Evolutionary conservation across 2,888 invertebrate species (phyloP).

Genomic region (Drosophila heteroneura): DNA sequence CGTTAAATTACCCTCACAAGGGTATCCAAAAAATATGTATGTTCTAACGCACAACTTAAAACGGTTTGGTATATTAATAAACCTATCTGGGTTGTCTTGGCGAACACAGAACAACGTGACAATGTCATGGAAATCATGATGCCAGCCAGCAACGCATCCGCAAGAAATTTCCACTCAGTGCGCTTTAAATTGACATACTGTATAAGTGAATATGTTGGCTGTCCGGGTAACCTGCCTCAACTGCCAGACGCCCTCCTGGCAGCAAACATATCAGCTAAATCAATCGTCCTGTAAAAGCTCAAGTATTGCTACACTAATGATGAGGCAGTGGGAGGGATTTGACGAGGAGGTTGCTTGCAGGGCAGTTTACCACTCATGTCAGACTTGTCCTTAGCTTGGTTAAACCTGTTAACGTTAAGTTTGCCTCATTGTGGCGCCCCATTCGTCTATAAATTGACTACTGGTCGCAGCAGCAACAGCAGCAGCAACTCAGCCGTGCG

Average conservation of each 20-base stretch:
- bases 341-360: not conserved
- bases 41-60: not conserved
- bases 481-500: constrained; percentile 72
- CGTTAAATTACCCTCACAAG: not conserved
- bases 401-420: constrained; percentile 79
- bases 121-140: constrained; percentile 9
- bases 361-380: constrained; percentile 59
- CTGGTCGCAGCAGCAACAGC: constrained; percentile 27
- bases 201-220: constrained; percentile 2
- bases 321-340: constrained; percentile 14
- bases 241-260: not conserved
- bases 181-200: constrained; percentile 19
- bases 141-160: not conserved
- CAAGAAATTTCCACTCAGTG: constrained; percentile 31
- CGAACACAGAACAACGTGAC: constrained; percentile 1
- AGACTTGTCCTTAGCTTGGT: constrained; percentile 75
- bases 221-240: constrained; percentile 5
- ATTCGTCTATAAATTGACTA: constrained; percentile 71
- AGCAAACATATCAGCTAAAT: constrained; percentile 36
- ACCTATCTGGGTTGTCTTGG: not conserved
- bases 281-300: constrained; percentile 42
- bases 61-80: not conserved
- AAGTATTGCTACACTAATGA: constrained; percentile 53
- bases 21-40: not conserved
- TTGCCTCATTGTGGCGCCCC: constrained; percentile 57